phyloP scores from a whole-genome alignment of 2,113 vertebrate genomes.

The Coptodon bakossiorum region DNA sequence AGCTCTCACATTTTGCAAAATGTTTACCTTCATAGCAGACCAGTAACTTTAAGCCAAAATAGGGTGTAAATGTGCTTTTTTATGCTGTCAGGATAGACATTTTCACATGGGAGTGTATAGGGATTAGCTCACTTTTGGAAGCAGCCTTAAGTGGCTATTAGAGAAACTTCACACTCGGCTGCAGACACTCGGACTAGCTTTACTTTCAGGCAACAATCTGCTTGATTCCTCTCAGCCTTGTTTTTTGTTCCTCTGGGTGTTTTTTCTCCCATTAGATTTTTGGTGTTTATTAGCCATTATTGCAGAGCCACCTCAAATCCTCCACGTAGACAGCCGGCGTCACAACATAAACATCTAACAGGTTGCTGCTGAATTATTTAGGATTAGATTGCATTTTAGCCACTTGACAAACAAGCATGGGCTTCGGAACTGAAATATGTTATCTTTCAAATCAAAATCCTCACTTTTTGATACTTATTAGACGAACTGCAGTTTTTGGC shows the following conservation, averaged over 20 bases:
- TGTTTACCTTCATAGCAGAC: background rate
- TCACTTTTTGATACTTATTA: background rate
- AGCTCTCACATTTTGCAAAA: background rate
- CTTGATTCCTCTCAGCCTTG: background rate
- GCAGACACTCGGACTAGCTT: background rate
- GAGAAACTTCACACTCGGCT: background rate
- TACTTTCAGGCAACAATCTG: background rate
- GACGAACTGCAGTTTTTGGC: background rate
- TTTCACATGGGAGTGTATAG: background rate
- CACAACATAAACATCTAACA: background rate
- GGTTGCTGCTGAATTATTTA: background rate
- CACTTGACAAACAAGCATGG: rapidly evolving
- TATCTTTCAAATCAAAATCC: background rate
- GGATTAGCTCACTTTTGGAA: background rate
- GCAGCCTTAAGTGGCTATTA: background rate
- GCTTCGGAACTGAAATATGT: background rate
- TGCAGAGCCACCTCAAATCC: background rate
- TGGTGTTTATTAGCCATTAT: background rate
- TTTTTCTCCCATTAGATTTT: background rate
- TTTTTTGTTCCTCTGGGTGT: background rate
- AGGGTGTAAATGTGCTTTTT: background rate
- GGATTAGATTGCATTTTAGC: background rate
- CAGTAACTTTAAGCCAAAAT: background rate
- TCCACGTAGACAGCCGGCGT: rapidly evolving
- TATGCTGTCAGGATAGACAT: background rate